Conservation (phyloP, 2,888 invertebrate species). For the Hetaerina titia region DNA sequence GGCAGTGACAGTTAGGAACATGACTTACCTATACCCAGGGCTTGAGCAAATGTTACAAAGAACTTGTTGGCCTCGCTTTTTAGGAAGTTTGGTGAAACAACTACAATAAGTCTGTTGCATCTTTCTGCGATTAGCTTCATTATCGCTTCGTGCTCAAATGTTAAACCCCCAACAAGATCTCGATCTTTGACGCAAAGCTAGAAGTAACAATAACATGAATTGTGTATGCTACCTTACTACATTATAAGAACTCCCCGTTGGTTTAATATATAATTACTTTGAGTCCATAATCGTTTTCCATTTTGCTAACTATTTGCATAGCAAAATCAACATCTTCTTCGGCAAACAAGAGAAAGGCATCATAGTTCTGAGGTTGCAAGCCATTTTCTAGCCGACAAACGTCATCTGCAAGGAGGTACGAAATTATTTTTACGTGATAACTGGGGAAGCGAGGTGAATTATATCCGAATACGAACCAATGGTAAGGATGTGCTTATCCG, state of each 20-base stretch:
- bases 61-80: slow-evolving; percentile 87
- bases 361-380: slow-evolving; percentile 82
- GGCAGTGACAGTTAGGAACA: background rate
- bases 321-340: slow-evolving; percentile 87
- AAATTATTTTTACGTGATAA: background rate
- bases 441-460: background rate
- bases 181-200: slow-evolving; percentile 88
- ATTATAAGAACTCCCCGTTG: slow-evolving; percentile 41
- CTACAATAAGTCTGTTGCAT: slow-evolving; percentile 88
- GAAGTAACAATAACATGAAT: slow-evolving; percentile 70
- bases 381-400: slow-evolving; percentile 77
- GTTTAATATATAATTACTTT: slow-evolving; percentile 78
- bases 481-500: slow-evolving; percentile 65
- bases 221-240: background rate
- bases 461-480: slow-evolving; percentile 26
- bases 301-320: slow-evolving; percentile 81
- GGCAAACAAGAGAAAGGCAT: slow-evolving; percentile 88
- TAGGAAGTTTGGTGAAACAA: slow-evolving; percentile 88
- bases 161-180: slow-evolving; percentile 85
- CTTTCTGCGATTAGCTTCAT: slow-evolving; percentile 86
- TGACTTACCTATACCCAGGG: slow-evolving; percentile 86
- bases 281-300: slow-evolving; percentile 82
- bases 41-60: slow-evolving; percentile 89
- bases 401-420: slow-evolving; percentile 78
- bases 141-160: slow-evolving; percentile 86